Evolutionary conservation across 1,140 invertebrate genomes (phyloP), one percentile per base, ranked within the genome.

Genomic region (Teleopsis dalmanni): DNA sequence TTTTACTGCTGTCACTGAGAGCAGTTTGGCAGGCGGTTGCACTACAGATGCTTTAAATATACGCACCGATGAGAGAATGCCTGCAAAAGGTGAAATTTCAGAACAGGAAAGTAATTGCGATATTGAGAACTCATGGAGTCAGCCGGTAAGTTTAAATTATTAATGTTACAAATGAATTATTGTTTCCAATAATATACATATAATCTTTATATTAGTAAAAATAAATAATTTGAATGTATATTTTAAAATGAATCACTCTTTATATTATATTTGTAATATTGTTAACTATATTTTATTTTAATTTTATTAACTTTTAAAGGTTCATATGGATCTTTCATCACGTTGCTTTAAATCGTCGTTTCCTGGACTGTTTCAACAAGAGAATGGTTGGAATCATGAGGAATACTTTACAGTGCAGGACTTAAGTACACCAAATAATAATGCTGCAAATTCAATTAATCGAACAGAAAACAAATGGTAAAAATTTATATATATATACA

Each of bases 41-140:
- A 48, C 52, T 19, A 27, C 38, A 2, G 49, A 48, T 13, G 50
- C 80, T 18, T 66, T 85, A 27, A 83, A 88, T 59, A 88, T 91
- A 56, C 79, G 84, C 53, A 81, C 87, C 0, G 86, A 90, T 60
- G 87, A 90, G 65, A 81, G 80, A 43, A 89, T 90, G 85, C 87
- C 87, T 26, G 81, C 87, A 1, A 77, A 84, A 52, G 87, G 86
- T 7, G 87, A 88, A 71, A 73, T 88, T 10, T 88, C 85, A 5
- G 86, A 84, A 23, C 86, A 88, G 63, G 87, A 88, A 53, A 88
- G 85, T 70, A 84, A 87, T 58, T 85, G 84, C 10, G 83, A 81
- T 59, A 81, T 81, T 53, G 83, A 80, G 25, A 76, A 77, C 45
- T 71, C 77, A 7, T 85, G 83, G 83, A 80, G 75, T 53, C 74